phyloP scores from a whole-genome alignment of 2,797 vertebrate genomes.

The Pogonophryne albipinna region DNA sequence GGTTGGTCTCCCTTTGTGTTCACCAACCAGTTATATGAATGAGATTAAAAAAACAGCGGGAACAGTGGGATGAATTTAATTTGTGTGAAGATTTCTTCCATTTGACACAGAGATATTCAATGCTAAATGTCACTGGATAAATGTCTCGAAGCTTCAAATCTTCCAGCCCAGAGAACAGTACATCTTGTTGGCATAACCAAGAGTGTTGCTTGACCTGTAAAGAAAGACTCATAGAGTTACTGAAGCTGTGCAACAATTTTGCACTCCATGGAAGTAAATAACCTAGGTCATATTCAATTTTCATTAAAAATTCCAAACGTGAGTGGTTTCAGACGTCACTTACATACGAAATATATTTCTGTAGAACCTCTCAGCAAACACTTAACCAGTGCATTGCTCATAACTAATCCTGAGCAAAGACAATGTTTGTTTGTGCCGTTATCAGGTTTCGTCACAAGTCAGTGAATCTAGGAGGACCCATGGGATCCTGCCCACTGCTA shows the following conservation, averaged over 20 bases:
- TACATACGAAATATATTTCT: background rate
- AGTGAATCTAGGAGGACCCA: conserved; percentile 23
- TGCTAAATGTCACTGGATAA: conserved; percentile 21
- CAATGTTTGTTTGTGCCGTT: background rate
- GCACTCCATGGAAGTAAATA: background rate
- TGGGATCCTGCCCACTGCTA: conserved; percentile 29
- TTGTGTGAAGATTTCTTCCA: background rate
- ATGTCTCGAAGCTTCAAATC: conserved; percentile 8
- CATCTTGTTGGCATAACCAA: background rate
- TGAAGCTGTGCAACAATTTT: background rate
- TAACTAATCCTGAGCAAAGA: conserved; percentile 17
- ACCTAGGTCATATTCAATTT: background rate
- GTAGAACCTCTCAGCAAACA: conserved; percentile 11
- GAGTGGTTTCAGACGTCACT: background rate
- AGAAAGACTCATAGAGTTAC: background rate
- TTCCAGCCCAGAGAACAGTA: background rate
- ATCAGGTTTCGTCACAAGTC: conserved; percentile 41
- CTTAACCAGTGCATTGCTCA: background rate
- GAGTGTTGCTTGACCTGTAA: background rate
- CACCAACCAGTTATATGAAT: conserved; percentile 9
- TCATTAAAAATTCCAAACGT: background rate
- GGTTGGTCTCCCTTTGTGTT: background rate
- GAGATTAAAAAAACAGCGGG: conserved; percentile 35
- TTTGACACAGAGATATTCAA: background rate
- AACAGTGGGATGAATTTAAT: background rate